Evolutionary conservation across 2,797 vertebrate genomes (phyloP).

Genomic region (Pipistrellus pipistrellus): DNA sequence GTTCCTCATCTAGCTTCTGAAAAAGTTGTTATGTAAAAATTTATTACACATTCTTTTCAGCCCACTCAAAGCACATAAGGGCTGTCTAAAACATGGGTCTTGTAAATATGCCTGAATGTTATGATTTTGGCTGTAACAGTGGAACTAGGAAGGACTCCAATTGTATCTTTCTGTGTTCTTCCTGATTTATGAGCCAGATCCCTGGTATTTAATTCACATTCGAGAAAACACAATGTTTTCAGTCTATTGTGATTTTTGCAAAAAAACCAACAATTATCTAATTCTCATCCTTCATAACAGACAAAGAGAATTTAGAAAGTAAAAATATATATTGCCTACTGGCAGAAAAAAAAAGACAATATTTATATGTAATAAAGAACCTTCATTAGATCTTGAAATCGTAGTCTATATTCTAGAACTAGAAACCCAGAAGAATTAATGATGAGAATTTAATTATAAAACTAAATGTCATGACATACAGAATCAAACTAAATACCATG

Average conservation of each 20-base stretch:
- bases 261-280: slow-evolving; percentile 62
- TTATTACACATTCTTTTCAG: slow-evolving; percentile 85
- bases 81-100: slow-evolving; percentile 84
- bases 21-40: slow-evolving; percentile 82
- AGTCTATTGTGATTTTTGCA: slow-evolving; percentile 70
- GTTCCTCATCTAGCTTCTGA: slow-evolving; percentile 64
- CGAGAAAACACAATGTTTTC: slow-evolving; percentile 69
- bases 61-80: slow-evolving; percentile 86
- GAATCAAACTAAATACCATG: slow-evolving; percentile 60
- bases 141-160: slow-evolving; percentile 84
- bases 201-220: slow-evolving; percentile 85
- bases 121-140: slow-evolving; percentile 86
- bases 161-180: slow-evolving; percentile 79
- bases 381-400: slow-evolving; percentile 58
- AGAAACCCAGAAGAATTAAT: slow-evolving; percentile 7
- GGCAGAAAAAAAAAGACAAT: neutral
- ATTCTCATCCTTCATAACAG: slow-evolving; percentile 20
- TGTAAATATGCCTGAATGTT: slow-evolving; percentile 88
- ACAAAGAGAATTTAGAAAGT: slow-evolving; percentile 46
- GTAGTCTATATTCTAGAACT: slow-evolving; percentile 3
- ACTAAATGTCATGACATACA: slow-evolving; percentile 33
- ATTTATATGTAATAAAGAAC: neutral
- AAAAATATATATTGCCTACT: slow-evolving; percentile 22
- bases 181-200: slow-evolving; percentile 82
- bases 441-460: slow-evolving; percentile 45